Percentiles rank a stretch among this genome's conserved stretches.
phyloP scores from a whole-genome alignment of 2,113 vertebrate species.

The Cariama cristata region DNA sequence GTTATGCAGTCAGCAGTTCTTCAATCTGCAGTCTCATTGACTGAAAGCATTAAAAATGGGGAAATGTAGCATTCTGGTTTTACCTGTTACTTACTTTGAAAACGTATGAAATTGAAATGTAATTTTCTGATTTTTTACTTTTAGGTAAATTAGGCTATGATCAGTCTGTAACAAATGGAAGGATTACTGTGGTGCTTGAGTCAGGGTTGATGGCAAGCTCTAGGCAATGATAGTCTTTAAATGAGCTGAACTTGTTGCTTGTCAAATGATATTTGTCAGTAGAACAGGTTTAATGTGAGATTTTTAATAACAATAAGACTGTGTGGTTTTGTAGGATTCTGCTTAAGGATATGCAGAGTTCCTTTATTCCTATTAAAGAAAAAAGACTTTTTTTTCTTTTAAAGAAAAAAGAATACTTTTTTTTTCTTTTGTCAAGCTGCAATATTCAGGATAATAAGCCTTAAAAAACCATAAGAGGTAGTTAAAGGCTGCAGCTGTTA shows the following conservation, averaged over 20 bases:
- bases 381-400: neutral
- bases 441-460: neutral
- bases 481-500: neutral
- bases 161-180: neutral
- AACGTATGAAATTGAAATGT: neutral
- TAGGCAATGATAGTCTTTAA: neutral
- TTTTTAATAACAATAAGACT: neutral
- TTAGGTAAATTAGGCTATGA: neutral
- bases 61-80: neutral
- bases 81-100: neutral
- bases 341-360: neutral
- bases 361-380: neutral
- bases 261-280: neutral
- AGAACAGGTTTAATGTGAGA: neutral
- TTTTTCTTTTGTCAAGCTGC: neutral
- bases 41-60: neutral
- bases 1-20: neutral
- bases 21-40: neutral
- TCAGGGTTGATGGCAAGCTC: neutral
- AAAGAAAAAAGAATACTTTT: neutral
- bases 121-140: neutral
- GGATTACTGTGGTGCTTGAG: neutral
- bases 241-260: slow-evolving; percentile 21
- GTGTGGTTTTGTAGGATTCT: neutral
- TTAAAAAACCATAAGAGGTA: neutral